phyloP scores from a whole-genome alignment of 2,888 invertebrate species.

The Leucophenga montana region DNA sequence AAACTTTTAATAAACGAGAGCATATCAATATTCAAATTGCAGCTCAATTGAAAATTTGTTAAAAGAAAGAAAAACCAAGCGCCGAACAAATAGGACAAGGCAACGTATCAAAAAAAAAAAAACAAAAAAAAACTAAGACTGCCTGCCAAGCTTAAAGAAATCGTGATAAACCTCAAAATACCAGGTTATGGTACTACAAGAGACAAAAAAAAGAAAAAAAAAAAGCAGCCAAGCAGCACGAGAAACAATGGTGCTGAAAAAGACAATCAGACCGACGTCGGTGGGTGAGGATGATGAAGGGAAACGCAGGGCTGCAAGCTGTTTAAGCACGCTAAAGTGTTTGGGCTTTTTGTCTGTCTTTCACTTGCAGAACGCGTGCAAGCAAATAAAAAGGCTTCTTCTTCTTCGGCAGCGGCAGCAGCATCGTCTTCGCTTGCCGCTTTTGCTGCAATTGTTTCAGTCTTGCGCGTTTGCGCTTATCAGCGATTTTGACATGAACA shows the following conservation, averaged over 20 bases:
- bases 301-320: background rate
- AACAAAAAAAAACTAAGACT: background rate
- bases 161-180: conserved; percentile 67
- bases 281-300: conserved; percentile 51
- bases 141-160: conserved; percentile 47
- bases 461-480: conserved; percentile 50
- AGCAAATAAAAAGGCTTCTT: background rate
- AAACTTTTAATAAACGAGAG: conserved; percentile 26
- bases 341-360: conserved; percentile 55
- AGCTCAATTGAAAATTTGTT: conserved; percentile 65
- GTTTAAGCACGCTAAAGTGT: conserved; percentile 62
- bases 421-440: background rate
- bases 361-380: conserved; percentile 28
- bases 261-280: conserved; percentile 47
- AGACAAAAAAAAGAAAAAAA: conserved; percentile 16
- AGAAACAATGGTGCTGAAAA: conserved; percentile 26
- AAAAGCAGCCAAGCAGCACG: conserved; percentile 25
- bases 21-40: conserved; percentile 66
- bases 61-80: conserved; percentile 41
- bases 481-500: conserved; percentile 62
- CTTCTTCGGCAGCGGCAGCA: conserved; percentile 37
- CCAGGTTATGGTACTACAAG: background rate
- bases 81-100: background rate
- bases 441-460: conserved; percentile 58
- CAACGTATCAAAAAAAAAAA: background rate